Evolutionary conservation across 2,888 invertebrate species (phyloP).

Genomic region (Drosophila rubida): DNA sequence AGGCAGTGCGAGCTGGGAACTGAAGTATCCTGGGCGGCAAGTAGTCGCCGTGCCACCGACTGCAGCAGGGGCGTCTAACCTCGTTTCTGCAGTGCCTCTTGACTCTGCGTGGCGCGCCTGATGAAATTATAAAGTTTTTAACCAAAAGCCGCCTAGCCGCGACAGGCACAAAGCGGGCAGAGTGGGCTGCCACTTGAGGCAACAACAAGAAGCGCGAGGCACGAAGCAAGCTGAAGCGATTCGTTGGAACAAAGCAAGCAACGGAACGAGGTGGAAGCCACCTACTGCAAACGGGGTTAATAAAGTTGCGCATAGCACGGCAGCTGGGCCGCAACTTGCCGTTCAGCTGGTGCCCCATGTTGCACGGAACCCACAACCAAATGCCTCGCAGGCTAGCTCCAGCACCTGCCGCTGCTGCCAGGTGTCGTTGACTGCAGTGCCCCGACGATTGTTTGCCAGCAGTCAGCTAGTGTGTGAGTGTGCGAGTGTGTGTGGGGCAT

Average conservation of each 20-base stretch:
- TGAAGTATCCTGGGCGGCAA: slow-evolving; percentile 35
- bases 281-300: slow-evolving; percentile 71
- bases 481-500: slow-evolving; percentile 20
- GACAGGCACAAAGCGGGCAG: slow-evolving; percentile 7
- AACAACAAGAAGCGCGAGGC: not conserved
- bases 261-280: slow-evolving; percentile 12
- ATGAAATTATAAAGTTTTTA: slow-evolving; percentile 71
- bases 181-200: slow-evolving; percentile 29
- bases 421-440: slow-evolving; percentile 58
- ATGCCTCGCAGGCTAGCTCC: slow-evolving; percentile 8
- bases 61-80: slow-evolving; percentile 59
- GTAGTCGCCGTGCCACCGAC: slow-evolving; percentile 53
- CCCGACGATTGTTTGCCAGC: slow-evolving; percentile 9
- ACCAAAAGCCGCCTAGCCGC: slow-evolving; percentile 36
- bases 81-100: slow-evolving; percentile 61
- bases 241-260: slow-evolving; percentile 32
- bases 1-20: no score
- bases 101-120: slow-evolving; percentile 45
- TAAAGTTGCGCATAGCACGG: slow-evolving; percentile 61
- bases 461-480: not conserved
- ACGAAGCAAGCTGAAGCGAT: slow-evolving; percentile 9
- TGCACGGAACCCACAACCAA: slow-evolving; percentile 33
- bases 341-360: slow-evolving; percentile 32
- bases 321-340: slow-evolving; percentile 16
- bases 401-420: slow-evolving; percentile 30